Base-by-base conservation (phyloP, 2,888 invertebrate species). In the Heteromyza rotundicornis region DNA sequence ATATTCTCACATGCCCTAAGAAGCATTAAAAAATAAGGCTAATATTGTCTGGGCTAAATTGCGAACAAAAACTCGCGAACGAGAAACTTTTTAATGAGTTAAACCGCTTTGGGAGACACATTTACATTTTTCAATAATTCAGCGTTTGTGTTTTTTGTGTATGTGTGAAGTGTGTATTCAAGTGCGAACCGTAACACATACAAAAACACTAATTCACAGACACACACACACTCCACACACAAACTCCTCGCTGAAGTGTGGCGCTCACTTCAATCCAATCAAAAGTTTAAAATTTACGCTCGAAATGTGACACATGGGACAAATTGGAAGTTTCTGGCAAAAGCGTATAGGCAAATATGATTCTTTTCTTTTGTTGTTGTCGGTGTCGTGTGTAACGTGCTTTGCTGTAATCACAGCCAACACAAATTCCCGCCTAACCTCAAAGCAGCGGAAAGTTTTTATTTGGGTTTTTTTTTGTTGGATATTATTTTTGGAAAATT, bases 101-200 rank as follows among this genome's bases (percentile, higher is more conserved):
- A 47, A 47, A 47, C 47, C 47, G 47, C 47, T 47, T 47, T 47
- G 47, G 47, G 47, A 20, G 47, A 47, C 47, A 40, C 16, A n/a
- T 40, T 40, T n/a, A n/a, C 40, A 40, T 10, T 40, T 40, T 40
- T n/a, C 40, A n/a, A 40, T 40, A 10, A 40, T 40, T 40, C 14
- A 3, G 40, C 8, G n/a, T n/a, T n/a, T 40, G 8, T 40, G 40
- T 40, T 40, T 27, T 5, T 27, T 5, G 27, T 7, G 10, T 27
- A 7, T 27, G 27, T 27, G 40, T 40, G 40, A 10, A n/a, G 40
- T n/a, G 14, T 40, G 40, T n/a, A 40, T 40, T 40, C 40, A 40
- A n/a, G 40, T n/a, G 40, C 40, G n/a, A 40, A 40, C 10, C 14
- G 40, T n/a, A n/a, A 40, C 40, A 40, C 40, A 40, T n/a, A n/a